Evolutionary conservation across 2,888 invertebrate species (phyloP).

Genomic region (Tetrapedia diversipes): DNA sequence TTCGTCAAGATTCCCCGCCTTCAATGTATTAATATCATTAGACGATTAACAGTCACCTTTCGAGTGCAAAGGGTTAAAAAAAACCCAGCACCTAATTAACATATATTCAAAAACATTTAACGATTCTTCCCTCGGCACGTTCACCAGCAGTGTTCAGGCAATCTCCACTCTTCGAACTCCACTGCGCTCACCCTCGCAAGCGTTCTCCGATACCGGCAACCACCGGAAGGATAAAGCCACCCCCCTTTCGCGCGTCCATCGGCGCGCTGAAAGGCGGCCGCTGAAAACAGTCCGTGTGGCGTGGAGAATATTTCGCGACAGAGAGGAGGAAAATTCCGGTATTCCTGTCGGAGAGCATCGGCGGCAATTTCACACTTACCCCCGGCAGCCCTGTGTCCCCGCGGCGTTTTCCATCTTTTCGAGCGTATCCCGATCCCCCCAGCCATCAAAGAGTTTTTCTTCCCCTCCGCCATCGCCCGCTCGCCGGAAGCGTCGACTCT

Average conservation of each 20-base stretch:
- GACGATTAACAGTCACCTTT: no score
- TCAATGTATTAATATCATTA: no score
- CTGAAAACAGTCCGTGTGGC: slow-evolving; percentile 38
- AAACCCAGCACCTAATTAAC: no score
- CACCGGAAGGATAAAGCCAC: slow-evolving; percentile 1
- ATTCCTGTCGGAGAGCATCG: slow-evolving; percentile 44
- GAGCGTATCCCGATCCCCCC: slow-evolving; percentile 66
- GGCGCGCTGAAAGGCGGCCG: slow-evolving; percentile 32
- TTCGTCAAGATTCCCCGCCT: no score
- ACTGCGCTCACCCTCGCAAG: background rate
- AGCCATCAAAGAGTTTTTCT: slow-evolving; percentile 75
- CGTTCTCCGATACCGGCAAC: background rate
- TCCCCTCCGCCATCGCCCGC: slow-evolving; percentile 53
- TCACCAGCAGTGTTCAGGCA: background rate
- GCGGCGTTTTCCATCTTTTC: slow-evolving; percentile 70
- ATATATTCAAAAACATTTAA: no score
- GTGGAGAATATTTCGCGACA: slow-evolving; percentile 32
- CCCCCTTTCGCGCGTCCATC: slow-evolving; percentile 4
- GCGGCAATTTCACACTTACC: slow-evolving; percentile 77
- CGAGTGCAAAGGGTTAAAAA: no score
- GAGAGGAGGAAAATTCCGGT: slow-evolving; percentile 38
- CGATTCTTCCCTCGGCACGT: no score
- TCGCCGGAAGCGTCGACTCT: slow-evolving; percentile 55
- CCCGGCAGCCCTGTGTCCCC: slow-evolving; percentile 51
- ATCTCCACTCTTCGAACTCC: background rate